Base-by-base conservation (phyloP, 2,113 vertebrate species). In the Melanocharis versteri region DNA sequence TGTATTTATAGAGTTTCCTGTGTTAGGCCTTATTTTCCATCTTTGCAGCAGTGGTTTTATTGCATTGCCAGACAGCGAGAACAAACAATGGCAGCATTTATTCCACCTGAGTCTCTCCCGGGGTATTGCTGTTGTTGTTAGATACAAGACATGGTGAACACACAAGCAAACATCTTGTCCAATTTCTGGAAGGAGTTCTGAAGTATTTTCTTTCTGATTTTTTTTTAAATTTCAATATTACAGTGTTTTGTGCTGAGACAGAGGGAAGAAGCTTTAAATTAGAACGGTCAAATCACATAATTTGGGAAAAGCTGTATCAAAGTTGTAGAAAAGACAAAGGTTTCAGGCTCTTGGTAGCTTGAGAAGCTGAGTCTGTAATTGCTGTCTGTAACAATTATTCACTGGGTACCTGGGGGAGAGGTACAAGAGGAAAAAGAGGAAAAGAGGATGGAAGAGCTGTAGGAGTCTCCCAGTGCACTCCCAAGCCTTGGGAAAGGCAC, bases 11-110 rank as follows among this genome's bases (percentile, higher is more conserved):
- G 62, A 70, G 77, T 58, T 78, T 93, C 64, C 76, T 77, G 35
- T 44, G 58, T 83, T 89, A 80, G 81, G 33, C 37, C 53, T 95
- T 80, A 22, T 90, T 94, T 94, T 94, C 81, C 91, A 64, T 71
- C 68, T 57, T 57, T 37, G 69, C 68, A 96, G 47, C 60, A 31
- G 50, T 27, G 64, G 18, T 47, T 94, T 94, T 89, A 83, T 91
- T 94, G 53, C 72, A 48, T 50, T 90, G 73, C 66, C 73, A 91
- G 84, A 57, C 75, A 64, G 88, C 0, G 0, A 81, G 80, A 78
- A 72, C 66, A 90, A 95, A 71, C 87, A 85, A 58, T 54, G 60
- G 87, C 65, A 94, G 37, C 58, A 54, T 91, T 95, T 79, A 27
- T 92, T 89, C 88, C 72, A 62, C 60, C 72, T 64, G 22, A 85